Conservation (phyloP, 2,113 vertebrate genomes). For the Anhinga anhinga region DNA sequence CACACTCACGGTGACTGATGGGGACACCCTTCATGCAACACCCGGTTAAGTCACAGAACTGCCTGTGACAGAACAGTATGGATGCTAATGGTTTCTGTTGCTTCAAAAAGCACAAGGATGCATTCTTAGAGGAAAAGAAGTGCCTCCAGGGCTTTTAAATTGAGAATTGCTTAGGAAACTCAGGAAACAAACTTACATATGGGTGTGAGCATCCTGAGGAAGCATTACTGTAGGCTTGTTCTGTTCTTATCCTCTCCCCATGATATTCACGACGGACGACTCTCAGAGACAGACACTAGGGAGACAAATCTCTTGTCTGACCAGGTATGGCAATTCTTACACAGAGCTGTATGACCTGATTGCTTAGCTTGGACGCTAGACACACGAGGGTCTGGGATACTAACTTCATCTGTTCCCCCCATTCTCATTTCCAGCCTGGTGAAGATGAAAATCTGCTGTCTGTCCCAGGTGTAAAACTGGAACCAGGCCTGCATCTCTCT, state of each 20-base stretch:
- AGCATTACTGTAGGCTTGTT: not conserved
- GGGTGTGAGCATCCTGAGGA: not conserved
- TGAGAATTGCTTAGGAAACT: not conserved
- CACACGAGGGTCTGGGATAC: rapidly evolving
- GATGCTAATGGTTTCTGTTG: not conserved
- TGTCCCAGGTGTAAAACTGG: not conserved
- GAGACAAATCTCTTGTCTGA: conserved; percentile 8
- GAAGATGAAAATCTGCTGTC: not conserved
- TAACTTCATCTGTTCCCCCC: not conserved
- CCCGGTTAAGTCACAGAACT: not conserved
- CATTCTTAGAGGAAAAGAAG: not conserved
- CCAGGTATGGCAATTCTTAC: not conserved
- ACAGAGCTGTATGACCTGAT: not conserved
- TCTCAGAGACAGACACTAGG: not conserved
- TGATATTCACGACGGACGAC: not conserved
- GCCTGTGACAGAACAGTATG: not conserved
- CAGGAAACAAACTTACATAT: not conserved
- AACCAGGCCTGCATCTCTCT: not conserved
- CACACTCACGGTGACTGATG: rapidly evolving
- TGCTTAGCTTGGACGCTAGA: not conserved
- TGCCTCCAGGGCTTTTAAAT: not conserved
- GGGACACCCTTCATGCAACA: not conserved
- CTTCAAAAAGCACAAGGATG: not conserved
- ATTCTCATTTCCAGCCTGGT: not conserved
- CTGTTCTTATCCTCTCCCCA: not conserved